Conservation (phyloP, 1,140 invertebrate species). For the Heliothis subflexa region DNA sequence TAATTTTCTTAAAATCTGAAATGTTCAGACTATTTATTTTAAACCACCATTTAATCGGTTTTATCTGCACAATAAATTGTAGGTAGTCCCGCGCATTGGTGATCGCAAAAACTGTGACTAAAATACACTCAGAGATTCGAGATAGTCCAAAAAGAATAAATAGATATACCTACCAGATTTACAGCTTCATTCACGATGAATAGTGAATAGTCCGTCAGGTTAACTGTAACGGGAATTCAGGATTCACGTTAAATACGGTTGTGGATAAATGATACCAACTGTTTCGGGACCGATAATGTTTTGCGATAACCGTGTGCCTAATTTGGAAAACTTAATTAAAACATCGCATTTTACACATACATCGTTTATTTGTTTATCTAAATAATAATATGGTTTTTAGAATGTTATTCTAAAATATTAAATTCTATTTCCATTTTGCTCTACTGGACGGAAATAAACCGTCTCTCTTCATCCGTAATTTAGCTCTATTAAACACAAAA, state of each 20-base stretch:
- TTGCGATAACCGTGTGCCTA: background rate
- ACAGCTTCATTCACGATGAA: slow-evolving; percentile 4
- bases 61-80: too few relatives aligned
- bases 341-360: too few relatives aligned
- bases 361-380: too few relatives aligned
- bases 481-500: slow-evolving; percentile 9
- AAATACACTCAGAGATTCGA: background rate
- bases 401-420: background rate
- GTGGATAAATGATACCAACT: too few relatives aligned
- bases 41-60: too few relatives aligned
- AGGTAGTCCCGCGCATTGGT: too few relatives aligned
- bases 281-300: background rate
- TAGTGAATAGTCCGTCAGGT: slow-evolving; percentile 11
- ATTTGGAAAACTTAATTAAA: too few relatives aligned
- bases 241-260: background rate
- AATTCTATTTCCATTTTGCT: background rate
- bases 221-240: background rate
- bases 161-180: background rate
- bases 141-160: slow-evolving; percentile 10
- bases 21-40: too few relatives aligned
- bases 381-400: too few relatives aligned
- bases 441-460: background rate
- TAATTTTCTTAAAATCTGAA: too few relatives aligned
- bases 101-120: background rate
- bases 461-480: background rate